Conservation (phyloP, 2,888 invertebrate genomes). For the Agrochola lychnidis region DNA sequence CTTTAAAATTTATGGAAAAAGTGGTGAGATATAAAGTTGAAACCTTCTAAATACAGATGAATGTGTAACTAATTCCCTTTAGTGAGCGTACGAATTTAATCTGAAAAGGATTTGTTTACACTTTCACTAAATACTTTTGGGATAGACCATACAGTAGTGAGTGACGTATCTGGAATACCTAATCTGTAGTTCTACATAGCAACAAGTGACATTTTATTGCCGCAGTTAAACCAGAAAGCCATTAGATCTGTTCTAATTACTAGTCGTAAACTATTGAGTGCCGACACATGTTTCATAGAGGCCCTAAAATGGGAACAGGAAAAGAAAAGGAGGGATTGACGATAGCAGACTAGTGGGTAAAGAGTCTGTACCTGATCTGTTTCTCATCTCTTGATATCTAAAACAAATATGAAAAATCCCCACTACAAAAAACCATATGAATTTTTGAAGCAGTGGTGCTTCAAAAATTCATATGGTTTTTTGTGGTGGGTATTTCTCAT, state of each 20-base stretch:
- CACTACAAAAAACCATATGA: too few species aligned
- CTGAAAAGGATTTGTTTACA: background rate
- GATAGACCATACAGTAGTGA: background rate
- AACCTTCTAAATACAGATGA: background rate
- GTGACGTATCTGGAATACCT: background rate
- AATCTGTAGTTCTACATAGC: constrained; percentile 10
- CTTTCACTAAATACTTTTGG: background rate
- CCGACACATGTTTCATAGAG: constrained; percentile 36
- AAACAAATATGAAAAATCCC: too few species aligned
- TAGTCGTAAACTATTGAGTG: constrained; percentile 53
- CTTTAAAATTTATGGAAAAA: background rate
- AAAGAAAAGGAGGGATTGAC: background rate
- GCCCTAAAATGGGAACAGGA: constrained; percentile 12
- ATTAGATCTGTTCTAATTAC: constrained; percentile 43
- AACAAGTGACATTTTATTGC: constrained; percentile 47
- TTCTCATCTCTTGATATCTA: too few species aligned
- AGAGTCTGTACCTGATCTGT: background rate
- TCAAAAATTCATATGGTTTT: too few species aligned
- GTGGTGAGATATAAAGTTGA: background rate
- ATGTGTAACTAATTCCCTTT: background rate
- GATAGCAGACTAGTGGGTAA: too few species aligned
- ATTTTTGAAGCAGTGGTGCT: too few species aligned
- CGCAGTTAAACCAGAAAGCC: constrained; percentile 44
- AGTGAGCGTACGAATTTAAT: background rate
- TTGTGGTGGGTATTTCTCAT: too few species aligned